Evolutionary conservation across 2,113 vertebrate genomes (phyloP).

Genomic region (Ailuropoda melanoleuca): DNA sequence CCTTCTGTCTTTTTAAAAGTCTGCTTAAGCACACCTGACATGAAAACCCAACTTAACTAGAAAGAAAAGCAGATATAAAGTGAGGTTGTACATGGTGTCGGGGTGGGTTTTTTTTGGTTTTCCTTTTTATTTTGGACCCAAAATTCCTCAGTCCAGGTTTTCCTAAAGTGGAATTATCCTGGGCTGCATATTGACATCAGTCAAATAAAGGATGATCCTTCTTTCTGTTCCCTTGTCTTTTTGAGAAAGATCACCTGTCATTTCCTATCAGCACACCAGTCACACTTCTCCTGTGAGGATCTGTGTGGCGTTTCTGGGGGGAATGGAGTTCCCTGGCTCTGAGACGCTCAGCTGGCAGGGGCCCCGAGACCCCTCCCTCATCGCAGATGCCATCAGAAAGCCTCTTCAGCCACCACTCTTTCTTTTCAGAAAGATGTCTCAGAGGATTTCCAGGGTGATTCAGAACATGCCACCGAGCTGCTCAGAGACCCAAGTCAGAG

Average conservation of each 20-base stretch:
- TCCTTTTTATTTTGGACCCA: not conserved
- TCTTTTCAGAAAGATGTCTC: not conserved
- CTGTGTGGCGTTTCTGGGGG: not conserved
- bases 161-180: not conserved
- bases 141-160: not conserved
- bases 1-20: conserved; percentile 18
- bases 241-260: not conserved
- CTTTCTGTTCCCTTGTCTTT: not conserved
- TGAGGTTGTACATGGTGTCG: not conserved
- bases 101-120: not conserved
- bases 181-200: not conserved
- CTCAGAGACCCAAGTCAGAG: not conserved
- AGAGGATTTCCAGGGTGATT: not conserved
- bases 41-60: not conserved
- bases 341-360: not conserved
- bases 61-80: conserved; percentile 16
- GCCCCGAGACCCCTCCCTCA: not conserved
- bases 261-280: not conserved
- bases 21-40: not conserved
- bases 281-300: not conserved
- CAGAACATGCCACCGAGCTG: not conserved
- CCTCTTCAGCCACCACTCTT: not conserved
- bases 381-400: not conserved
- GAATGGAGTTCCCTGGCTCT: not conserved
- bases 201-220: not conserved